phyloP scores from a whole-genome alignment of 2,888 invertebrate genomes.

The Flabesymbios commensalis region DNA sequence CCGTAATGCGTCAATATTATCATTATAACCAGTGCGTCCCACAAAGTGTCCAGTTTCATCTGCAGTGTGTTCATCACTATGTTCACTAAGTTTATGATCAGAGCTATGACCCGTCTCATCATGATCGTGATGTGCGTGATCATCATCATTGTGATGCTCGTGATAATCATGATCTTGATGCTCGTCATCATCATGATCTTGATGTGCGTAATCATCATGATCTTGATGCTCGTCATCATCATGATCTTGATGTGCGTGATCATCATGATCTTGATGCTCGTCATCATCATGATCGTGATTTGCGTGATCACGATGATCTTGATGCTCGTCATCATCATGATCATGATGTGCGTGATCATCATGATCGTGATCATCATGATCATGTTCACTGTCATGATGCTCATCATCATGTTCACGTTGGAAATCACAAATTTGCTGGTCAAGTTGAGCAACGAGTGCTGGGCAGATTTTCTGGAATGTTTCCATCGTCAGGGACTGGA shows the following conservation, averaged over 20 bases:
- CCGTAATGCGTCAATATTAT: too few relatives aligned
- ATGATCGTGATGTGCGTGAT: background rate
- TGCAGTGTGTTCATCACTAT: too few relatives aligned
- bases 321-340: background rate
- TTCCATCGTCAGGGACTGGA: too few relatives aligned
- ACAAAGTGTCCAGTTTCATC: too few relatives aligned
- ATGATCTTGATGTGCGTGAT: background rate
- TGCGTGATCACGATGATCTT: background rate
- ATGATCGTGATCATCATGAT: background rate
- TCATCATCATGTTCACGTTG: background rate
- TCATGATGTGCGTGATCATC: background rate
- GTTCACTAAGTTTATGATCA: too few relatives aligned
- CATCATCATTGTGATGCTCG: background rate
- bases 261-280: background rate
- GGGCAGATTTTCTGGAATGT: too few relatives aligned
- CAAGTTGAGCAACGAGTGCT: too few relatives aligned
- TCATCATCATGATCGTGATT: background rate
- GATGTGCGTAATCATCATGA: background rate
- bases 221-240: background rate
- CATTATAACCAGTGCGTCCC: too few relatives aligned
- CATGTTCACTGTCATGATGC: background rate
- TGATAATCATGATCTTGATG: slow-evolving; percentile 1
- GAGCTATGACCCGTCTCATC: too few relatives aligned
- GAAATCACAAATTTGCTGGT: background rate
- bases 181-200: background rate